Evolutionary conservation across 1,140 invertebrate species (phyloP).

Genomic region (Drosophila lacertosa): DNA sequence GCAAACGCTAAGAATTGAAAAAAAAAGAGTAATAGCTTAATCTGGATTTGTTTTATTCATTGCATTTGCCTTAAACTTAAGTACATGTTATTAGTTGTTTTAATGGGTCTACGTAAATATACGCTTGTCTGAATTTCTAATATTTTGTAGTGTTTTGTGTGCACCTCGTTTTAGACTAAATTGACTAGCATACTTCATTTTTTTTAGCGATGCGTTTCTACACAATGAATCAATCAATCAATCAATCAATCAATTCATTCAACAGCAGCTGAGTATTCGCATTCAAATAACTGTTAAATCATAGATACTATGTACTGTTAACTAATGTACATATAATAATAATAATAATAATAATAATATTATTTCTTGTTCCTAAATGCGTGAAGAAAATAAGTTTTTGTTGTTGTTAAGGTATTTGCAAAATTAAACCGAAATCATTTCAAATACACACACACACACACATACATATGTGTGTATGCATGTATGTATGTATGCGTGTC

Average conservation of each 20-base stretch:
- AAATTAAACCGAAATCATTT: background rate
- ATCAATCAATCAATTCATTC: no score
- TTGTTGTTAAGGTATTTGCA: background rate
- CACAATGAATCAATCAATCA: background rate
- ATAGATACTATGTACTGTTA: background rate
- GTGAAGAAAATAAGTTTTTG: background rate
- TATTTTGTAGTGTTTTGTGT: conserved; percentile 11
- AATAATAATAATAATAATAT: no score
- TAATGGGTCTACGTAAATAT: conserved; percentile 5
- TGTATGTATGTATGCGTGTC: background rate
- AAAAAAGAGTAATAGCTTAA: background rate
- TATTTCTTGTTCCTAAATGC: background rate
- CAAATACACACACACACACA: background rate
- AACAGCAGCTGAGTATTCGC: conserved; percentile 12
- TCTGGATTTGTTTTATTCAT: conserved; percentile 19
- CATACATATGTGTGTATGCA: background rate
- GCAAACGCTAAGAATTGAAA: background rate
- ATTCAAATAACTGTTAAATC: conserved; percentile 1
- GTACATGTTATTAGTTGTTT: conserved; percentile 1
- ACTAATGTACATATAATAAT: background rate
- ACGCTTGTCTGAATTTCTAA: conserved; percentile 1
- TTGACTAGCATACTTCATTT: conserved; percentile 31
- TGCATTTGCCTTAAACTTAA: conserved; percentile 8
- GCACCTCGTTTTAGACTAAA: conserved; percentile 26
- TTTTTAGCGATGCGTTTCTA: background rate